Percentiles rank a stretch among this genome's conserved stretches.
phyloP scores from a whole-genome alignment of 1,140 invertebrate genomes.

The Drepana arcuata region DNA sequence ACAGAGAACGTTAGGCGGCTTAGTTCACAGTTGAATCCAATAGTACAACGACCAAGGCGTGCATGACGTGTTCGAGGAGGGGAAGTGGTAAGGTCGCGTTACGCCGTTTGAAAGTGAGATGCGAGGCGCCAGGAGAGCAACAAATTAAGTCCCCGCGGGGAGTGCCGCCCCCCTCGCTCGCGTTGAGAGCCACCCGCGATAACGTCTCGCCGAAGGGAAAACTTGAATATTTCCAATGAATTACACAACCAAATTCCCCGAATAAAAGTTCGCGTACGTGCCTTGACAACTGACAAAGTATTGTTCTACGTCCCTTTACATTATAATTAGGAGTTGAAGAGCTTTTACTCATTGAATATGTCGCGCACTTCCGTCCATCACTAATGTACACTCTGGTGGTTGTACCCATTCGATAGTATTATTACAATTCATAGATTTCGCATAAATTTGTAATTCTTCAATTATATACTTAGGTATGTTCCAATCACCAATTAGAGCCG shows the following conservation, averaged over 20 bases:
- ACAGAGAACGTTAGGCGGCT: too few relatives aligned
- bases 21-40: too few relatives aligned
- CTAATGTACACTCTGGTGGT: too few relatives aligned
- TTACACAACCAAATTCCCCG: constrained; percentile 58
- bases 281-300: constrained; percentile 38
- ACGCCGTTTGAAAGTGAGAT: constrained; percentile 69
- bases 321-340: constrained; percentile 39
- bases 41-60: too few relatives aligned
- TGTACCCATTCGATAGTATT: too few relatives aligned
- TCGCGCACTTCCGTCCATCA: too few relatives aligned
- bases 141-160: constrained; percentile 68
- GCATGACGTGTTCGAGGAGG: constrained; percentile 28
- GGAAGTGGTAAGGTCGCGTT: constrained; percentile 59
- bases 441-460: too few relatives aligned
- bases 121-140: constrained; percentile 69
- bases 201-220: constrained; percentile 61
- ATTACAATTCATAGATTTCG: too few relatives aligned
- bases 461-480: too few relatives aligned
- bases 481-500: too few relatives aligned
- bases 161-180: constrained; percentile 36
- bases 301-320: constrained; percentile 36
- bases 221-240: constrained; percentile 63
- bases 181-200: constrained; percentile 57
- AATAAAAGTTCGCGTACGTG: constrained; percentile 57
- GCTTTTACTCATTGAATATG: constrained; percentile 24